These are phyloP conservation scores for Phortica variegata DNA, from an alignment of 1,140 invertebrate species.

Conservation along the genomic window DNA sequence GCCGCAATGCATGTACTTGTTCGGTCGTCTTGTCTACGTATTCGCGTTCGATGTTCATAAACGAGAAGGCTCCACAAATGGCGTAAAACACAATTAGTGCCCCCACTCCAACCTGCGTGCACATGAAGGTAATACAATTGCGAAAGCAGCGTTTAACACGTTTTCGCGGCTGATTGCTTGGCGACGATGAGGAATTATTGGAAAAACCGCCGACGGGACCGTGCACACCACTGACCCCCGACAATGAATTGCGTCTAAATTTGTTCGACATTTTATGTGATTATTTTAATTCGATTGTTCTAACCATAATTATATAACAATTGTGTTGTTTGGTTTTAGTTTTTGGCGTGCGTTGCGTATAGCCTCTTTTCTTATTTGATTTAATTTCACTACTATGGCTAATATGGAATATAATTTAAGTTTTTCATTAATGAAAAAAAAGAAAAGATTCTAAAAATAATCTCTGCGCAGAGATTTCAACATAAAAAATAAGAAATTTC, in stretches of 20 bases:
- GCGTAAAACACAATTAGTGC: slow-evolving; percentile 93
- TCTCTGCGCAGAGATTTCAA: background rate
- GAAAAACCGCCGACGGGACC: slow-evolving; percentile 18
- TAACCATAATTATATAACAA: background rate
- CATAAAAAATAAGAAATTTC: background rate
- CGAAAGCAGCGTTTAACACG: slow-evolving; percentile 69
- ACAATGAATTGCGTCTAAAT: slow-evolving; percentile 39
- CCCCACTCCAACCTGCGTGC: slow-evolving; percentile 92
- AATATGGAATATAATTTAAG: too few relatives aligned
- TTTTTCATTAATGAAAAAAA: too few relatives aligned
- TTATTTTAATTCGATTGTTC: too few relatives aligned
- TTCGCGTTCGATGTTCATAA: slow-evolving; percentile 80
- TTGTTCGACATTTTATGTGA: slow-evolving; percentile 38
- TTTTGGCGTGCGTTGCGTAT: too few relatives aligned
- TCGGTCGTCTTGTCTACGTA: slow-evolving; percentile 63
- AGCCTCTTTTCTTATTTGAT: too few relatives aligned
- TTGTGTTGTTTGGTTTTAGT: background rate
- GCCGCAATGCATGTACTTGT: slow-evolving; percentile 59
- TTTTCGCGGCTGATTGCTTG: slow-evolving; percentile 69
- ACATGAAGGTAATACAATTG: slow-evolving; percentile 87
- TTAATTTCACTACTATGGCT: too few relatives aligned
- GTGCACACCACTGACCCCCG: slow-evolving; percentile 1
- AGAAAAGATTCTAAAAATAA: background rate
- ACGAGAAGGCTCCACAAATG: slow-evolving; percentile 90
- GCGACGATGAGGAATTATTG: slow-evolving; percentile 62